Evolutionary conservation across 2,888 invertebrate species (phyloP), one percentile per base, ranked within the genome.

Genomic region (Synanthedon myopaeformis): DNA sequence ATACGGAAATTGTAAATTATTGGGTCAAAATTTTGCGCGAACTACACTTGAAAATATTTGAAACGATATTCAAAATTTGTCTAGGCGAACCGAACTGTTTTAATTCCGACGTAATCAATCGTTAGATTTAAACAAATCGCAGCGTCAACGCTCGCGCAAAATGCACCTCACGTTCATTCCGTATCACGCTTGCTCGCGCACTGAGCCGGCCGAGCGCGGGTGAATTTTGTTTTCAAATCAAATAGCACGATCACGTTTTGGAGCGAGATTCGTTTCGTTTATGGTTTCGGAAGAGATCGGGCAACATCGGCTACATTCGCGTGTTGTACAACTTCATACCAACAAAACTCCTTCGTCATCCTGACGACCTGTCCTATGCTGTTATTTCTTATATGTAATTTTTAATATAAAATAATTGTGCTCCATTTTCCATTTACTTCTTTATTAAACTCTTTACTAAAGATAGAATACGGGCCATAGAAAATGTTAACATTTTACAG

Each of bases 131-230:
- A 75, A 69, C 72, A 73, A 79, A 79, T 84, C 85, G 83, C 79
- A 76, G 78, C 80, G 81, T 86, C 82, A 86, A 82, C 76, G 83
- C 83, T 84, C 88, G 84, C 88, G 84, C 83, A 87, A 87, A 83
- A 86, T 82, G 85, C 87, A 86, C 87, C 87, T 81, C 88, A 83
- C 88, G 86, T 84, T 81, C 84, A 84, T 82, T 84, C 86, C 88
- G 85, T 84, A 88, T 83, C 82, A 88, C 88, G 88, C 87, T 85
- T 77, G 82, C 84, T 85, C 82, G 88, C 87, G 86, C 82, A 89
- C 89, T 89, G 87, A 80, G 70, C 57, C 70, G 67, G 63, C 66
- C 64, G 67, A 72, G 68, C 66, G 66, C 71, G 72, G 65, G 73
- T 77, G 76, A 65, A 78, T 80, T 82, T 83, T 82, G 76, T 83